phyloP scores from a whole-genome alignment of 2,797 vertebrate genomes.

The Sphaeramia orbicularis region DNA sequence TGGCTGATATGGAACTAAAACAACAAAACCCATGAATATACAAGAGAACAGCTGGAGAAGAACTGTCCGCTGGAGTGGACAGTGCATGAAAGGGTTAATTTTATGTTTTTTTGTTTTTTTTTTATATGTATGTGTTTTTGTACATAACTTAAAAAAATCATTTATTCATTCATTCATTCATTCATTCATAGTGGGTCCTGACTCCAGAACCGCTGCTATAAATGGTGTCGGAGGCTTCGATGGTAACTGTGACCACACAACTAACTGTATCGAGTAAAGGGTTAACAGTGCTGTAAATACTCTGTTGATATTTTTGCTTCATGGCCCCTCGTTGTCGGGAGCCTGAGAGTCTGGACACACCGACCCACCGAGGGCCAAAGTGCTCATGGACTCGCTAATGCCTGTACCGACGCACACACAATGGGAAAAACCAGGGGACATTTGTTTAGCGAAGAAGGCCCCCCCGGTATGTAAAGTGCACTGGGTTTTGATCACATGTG shows the following conservation, averaged over 20 bases:
- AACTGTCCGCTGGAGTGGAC: too few species aligned
- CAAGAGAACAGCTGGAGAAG: too few species aligned
- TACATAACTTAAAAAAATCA: too few species aligned
- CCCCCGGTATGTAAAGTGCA: conserved; percentile 64
- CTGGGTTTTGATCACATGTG: conserved; percentile 75
- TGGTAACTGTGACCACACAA: conserved; percentile 6
- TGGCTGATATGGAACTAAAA: too few species aligned
- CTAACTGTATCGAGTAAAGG: conserved; percentile 25
- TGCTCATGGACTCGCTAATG: conserved; percentile 55
- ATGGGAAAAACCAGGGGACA: conserved; percentile 19
- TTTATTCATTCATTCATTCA: too few species aligned
- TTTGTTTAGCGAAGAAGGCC: conserved; percentile 71
- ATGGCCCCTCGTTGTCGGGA: conserved; percentile 70
- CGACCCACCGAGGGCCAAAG: conserved; percentile 69
- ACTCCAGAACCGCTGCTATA: too few species aligned
- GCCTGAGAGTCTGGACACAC: conserved; percentile 83
- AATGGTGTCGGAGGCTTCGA: not conserved
- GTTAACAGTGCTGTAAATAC: conserved; percentile 76
- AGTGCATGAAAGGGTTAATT: too few species aligned
- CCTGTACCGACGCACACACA: conserved; percentile 29
- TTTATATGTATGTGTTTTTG: too few species aligned
- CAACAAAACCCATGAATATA: too few species aligned
- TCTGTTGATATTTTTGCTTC: conserved; percentile 74
- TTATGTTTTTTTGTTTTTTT: too few species aligned
- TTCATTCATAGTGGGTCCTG: too few species aligned